phyloP scores from a whole-genome alignment of 2,113 vertebrate genomes.

The Ceuthmochares aereus region DNA sequence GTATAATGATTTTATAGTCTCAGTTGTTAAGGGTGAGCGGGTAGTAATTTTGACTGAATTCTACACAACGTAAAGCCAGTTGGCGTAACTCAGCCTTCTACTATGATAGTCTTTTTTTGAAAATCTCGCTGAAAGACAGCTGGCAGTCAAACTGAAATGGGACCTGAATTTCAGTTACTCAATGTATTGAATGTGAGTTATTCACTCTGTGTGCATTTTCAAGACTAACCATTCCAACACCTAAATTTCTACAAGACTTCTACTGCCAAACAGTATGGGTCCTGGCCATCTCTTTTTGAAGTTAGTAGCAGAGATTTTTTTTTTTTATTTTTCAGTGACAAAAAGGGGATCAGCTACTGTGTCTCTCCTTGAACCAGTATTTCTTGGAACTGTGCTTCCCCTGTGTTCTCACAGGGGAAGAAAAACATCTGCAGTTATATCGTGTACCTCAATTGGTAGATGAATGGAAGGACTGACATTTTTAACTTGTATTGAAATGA shows the following conservation, averaged over 20 bases:
- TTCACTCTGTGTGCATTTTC: background rate
- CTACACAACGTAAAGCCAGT: background rate
- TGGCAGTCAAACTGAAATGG: background rate
- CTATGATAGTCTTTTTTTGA: background rate
- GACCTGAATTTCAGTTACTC: background rate
- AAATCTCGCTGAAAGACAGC: background rate
- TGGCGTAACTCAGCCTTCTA: background rate
- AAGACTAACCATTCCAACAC: background rate
- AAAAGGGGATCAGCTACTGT: background rate
- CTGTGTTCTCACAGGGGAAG: background rate
- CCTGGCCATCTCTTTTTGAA: background rate
- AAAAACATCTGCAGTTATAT: background rate
- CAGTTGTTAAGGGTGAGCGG: background rate
- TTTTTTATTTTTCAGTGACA: background rate
- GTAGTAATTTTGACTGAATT: background rate
- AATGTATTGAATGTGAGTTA: background rate
- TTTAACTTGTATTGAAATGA: background rate
- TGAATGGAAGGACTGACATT: background rate
- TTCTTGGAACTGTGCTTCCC: background rate
- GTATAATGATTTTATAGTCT: background rate
- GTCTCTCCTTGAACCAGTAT: background rate
- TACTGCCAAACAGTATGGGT: background rate
- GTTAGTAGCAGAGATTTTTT: background rate
- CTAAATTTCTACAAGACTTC: background rate
- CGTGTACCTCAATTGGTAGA: background rate